A percentile compares a stretch with the other conserved stretches of the same genome.
Conservation (phyloP, 2,797 vertebrate species). For the Darevskia nairensis region DNA sequence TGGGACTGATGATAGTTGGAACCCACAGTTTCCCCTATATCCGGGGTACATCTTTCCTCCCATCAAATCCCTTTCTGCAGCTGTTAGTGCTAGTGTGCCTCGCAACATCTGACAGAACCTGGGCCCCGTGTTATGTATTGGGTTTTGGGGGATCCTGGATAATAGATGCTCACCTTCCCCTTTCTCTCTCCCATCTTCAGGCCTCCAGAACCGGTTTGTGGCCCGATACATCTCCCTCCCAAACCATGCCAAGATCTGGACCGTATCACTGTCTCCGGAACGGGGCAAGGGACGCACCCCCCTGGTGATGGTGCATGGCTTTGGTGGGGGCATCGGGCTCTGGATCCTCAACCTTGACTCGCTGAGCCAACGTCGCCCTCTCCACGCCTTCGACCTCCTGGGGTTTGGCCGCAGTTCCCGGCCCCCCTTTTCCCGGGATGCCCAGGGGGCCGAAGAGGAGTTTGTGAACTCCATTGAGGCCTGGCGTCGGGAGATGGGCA, state of each 20-base stretch:
- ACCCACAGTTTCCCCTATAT: no score
- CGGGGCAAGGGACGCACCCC: conserved; percentile 78
- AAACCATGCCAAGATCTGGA: conserved; percentile 90
- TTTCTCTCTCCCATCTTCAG: conserved; percentile 65
- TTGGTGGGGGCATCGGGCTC: conserved; percentile 90
- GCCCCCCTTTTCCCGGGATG: conserved; percentile 83
- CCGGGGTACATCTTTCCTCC: no score
- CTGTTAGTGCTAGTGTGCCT: no score
- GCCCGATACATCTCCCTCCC: conserved; percentile 88
- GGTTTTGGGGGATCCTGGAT: background rate
- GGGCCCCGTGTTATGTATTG: background rate
- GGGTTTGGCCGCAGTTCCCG: conserved; percentile 92
- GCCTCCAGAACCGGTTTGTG: conserved; percentile 88
- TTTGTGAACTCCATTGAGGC: conserved; percentile 81
- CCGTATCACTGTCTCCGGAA: conserved; percentile 82
- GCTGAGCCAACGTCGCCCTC: conserved; percentile 78
- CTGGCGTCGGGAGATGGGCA: conserved; percentile 83
- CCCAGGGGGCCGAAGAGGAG: conserved; percentile 85
- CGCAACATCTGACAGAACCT: background rate
- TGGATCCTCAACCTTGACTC: conserved; percentile 91
- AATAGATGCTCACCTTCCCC: background rate
- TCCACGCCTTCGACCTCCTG: conserved; percentile 89
- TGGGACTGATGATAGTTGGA: no score
- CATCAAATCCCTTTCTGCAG: no score
- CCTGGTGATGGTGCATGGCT: conserved; percentile 92